phyloP scores from a whole-genome alignment of 2,888 invertebrate species.

The Mycogona germanica region DNA sequence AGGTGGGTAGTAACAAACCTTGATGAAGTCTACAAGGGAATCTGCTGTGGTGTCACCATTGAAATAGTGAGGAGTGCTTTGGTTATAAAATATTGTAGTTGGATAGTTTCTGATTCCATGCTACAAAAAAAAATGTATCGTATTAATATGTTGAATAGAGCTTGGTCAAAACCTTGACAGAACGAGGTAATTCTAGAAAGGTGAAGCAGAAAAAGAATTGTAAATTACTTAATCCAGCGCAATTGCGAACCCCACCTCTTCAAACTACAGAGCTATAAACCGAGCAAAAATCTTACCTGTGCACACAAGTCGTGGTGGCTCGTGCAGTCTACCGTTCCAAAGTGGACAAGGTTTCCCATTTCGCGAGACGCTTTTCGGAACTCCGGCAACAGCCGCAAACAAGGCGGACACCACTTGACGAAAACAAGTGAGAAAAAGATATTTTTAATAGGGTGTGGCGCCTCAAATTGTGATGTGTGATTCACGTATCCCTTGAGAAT shows the following conservation, averaged over 20 bases:
- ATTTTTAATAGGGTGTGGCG: neutral
- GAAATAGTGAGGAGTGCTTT: constrained; percentile 41
- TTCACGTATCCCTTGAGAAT: too few relatives aligned
- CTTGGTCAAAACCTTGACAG: too few relatives aligned
- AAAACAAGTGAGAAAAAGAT: constrained; percentile 22
- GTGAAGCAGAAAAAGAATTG: too few relatives aligned
- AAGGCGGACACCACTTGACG: constrained; percentile 58
- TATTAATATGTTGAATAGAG: too few relatives aligned
- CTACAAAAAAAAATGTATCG: constrained; percentile 26
- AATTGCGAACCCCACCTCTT: neutral
- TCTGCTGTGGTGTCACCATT: constrained; percentile 46
- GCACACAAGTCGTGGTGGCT: constrained; percentile 45
- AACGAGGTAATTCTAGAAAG: too few relatives aligned
- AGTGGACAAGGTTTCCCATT: constrained; percentile 35
- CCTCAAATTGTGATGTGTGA: too few relatives aligned
- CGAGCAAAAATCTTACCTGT: constrained; percentile 21
- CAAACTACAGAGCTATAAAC: neutral
- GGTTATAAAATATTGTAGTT: constrained; percentile 53
- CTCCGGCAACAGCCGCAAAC: constrained; percentile 53
- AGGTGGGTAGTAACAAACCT: constrained; percentile 36
- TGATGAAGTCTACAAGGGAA: constrained; percentile 50
- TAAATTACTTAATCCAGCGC: too few relatives aligned
- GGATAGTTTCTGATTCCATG: constrained; percentile 54
- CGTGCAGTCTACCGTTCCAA: constrained; percentile 58
- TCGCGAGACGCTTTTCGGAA: constrained; percentile 47